Evolutionary conservation across 2,113 vertebrate species (phyloP).

Genomic region (Bucco capensis): DNA sequence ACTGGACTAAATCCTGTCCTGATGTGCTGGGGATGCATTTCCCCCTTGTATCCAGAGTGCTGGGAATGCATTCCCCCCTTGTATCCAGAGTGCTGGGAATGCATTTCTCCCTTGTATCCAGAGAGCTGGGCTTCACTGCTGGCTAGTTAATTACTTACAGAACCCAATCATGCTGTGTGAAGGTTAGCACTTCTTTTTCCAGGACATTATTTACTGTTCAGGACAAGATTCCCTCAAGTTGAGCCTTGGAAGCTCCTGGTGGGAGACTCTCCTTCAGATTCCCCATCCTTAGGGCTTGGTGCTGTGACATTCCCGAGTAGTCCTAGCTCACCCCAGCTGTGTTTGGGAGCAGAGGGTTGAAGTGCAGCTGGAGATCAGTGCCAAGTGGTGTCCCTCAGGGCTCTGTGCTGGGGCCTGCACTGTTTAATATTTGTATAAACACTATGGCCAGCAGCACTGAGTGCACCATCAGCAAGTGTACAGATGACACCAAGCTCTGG

Average conservation of each 20-base stretch:
- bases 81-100: neutral
- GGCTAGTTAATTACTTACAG: neutral
- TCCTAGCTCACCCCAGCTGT: neutral
- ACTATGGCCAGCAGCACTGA: too few relatives aligned
- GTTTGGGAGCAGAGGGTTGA: accelerated
- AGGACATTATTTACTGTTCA: neutral
- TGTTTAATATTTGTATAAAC: too few relatives aligned
- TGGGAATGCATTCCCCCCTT: neutral
- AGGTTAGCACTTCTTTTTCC: neutral
- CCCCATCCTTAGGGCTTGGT: neutral
- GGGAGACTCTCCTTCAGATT: accelerated
- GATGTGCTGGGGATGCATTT: neutral
- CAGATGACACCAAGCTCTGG: too few relatives aligned
- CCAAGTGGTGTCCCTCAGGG: too few relatives aligned
- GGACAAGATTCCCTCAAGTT: neutral
- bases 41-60: neutral
- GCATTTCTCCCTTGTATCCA: neutral
- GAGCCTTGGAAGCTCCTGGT: neutral
- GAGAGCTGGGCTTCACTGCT: neutral
- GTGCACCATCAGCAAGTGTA: too few relatives aligned
- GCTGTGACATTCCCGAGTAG: neutral
- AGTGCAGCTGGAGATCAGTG: too few relatives aligned
- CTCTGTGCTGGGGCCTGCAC: too few relatives aligned
- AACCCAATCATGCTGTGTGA: neutral
- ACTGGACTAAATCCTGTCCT: neutral